These are phyloP conservation scores for Chromoteleia sp. DNA, from an alignment of 2,888 invertebrate genomes.

Conservation along the genomic window DNA sequence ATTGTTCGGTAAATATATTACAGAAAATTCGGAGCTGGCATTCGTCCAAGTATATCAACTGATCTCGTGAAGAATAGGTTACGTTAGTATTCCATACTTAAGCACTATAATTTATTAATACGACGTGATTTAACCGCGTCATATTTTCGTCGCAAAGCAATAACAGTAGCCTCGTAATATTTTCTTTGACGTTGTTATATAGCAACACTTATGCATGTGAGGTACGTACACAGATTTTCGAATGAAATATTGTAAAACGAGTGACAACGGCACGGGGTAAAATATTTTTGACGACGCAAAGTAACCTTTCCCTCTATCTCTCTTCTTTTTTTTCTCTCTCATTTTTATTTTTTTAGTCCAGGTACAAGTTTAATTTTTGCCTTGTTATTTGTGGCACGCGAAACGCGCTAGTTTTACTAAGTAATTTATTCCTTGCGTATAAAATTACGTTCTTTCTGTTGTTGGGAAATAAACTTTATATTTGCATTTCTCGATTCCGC, in stretches of 20 bases:
- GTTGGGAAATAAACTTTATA: conserved; percentile 20
- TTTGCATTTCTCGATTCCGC: conserved; percentile 17
- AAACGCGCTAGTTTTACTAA: conserved; percentile 8
- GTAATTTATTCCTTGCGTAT: conserved; percentile 16
- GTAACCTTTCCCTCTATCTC: too few relatives aligned
- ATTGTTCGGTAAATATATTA: neutral
- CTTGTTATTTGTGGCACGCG: neutral
- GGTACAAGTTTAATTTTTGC: conserved; percentile 8
- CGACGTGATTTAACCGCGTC: conserved; percentile 38
- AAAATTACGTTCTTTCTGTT: conserved; percentile 10
- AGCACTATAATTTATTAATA: conserved; percentile 31
- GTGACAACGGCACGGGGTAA: conserved; percentile 11
- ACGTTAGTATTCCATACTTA: conserved; percentile 29
- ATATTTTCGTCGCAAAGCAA: conserved; percentile 18
- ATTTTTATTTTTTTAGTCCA: conserved; percentile 1
- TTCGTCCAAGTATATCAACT: conserved; percentile 39
- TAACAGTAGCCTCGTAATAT: conserved; percentile 29
- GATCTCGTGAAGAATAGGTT: conserved; percentile 40
- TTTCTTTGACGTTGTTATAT: conserved; percentile 21
- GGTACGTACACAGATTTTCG: conserved; percentile 9
- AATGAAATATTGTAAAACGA: conserved; percentile 9
- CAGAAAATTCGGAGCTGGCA: conserved; percentile 11
- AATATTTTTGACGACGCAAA: neutral
- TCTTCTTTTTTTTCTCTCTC: conserved; percentile 1
- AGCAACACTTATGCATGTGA: conserved; percentile 4